Percentiles rank a stretch among this genome's conserved stretches.
Conservation (phyloP, 2,888 invertebrate genomes). For the Caenorhabditis sulstoni region DNA sequence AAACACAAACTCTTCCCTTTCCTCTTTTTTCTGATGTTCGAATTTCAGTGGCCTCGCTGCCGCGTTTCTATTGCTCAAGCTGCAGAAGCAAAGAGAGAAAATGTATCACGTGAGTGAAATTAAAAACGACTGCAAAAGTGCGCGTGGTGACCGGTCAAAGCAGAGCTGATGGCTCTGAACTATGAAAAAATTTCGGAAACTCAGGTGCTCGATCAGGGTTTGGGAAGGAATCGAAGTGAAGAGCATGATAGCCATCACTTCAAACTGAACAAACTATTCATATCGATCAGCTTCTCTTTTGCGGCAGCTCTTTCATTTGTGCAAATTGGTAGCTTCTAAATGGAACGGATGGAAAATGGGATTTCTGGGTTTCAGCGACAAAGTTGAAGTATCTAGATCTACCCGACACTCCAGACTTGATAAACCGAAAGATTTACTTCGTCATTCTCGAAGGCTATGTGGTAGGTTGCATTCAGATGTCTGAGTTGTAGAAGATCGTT, state of each 20-base stretch:
- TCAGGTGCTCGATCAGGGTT: slow-evolving; percentile 66
- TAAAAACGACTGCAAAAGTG: slow-evolving; percentile 18
- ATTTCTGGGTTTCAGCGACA: slow-evolving; percentile 49
- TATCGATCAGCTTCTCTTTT: slow-evolving; percentile 64
- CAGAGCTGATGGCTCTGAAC: too few relatives aligned
- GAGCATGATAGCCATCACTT: slow-evolving; percentile 66
- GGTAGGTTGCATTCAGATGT: slow-evolving; percentile 16
- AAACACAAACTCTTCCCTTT: slow-evolving; percentile 1
- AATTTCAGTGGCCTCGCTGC: slow-evolving; percentile 67
- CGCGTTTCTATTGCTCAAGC: slow-evolving; percentile 61
- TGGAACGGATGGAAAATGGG: background rate
- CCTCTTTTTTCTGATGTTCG: slow-evolving; percentile 17
- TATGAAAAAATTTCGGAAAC: too few relatives aligned
- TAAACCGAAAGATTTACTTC: slow-evolving; percentile 59
- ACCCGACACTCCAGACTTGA: slow-evolving; percentile 65
- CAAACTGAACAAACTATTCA: slow-evolving; percentile 65
- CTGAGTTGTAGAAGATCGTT: background rate
- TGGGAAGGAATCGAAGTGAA: slow-evolving; percentile 63
- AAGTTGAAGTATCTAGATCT: slow-evolving; percentile 61
- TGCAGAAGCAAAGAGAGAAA: slow-evolving; percentile 66
- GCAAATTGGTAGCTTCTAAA: slow-evolving; percentile 56
- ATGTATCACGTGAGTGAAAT: slow-evolving; percentile 65
- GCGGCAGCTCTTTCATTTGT: slow-evolving; percentile 62
- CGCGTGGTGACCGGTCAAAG: slow-evolving; percentile 4
- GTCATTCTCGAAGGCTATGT: slow-evolving; percentile 66